phyloP scores from a whole-genome alignment of 2,797 vertebrate genomes.

The Manis javanica region DNA sequence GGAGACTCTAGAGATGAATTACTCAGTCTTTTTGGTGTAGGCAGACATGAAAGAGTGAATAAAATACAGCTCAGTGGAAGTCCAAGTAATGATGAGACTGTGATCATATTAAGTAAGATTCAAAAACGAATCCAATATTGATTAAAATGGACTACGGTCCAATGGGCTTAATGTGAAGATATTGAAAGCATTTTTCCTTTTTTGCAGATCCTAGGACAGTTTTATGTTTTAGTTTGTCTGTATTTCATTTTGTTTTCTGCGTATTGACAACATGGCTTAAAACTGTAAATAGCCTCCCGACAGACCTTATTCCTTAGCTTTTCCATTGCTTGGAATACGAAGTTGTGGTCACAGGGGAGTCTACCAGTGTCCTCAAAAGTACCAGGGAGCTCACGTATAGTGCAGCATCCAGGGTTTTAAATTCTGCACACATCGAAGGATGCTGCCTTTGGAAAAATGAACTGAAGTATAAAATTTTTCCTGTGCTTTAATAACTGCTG shows the following conservation, averaged over 20 bases:
- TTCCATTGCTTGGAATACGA: constrained; percentile 19
- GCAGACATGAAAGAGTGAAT: background rate
- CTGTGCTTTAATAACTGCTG: constrained; percentile 39
- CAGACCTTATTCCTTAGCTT: constrained; percentile 36
- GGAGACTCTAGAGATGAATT: constrained; percentile 51
- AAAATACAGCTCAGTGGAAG: constrained; percentile 16
- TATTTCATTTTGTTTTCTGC: constrained; percentile 52
- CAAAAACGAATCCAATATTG: background rate
- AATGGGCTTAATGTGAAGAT: background rate
- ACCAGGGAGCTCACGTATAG: background rate
- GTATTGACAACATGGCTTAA: constrained; percentile 37
- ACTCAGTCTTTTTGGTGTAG: background rate
- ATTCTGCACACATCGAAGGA: constrained; percentile 14
- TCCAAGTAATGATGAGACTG: background rate
- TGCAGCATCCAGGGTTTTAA: background rate
- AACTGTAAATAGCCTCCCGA: constrained; percentile 32
- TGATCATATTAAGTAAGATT: background rate
- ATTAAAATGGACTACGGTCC: background rate
- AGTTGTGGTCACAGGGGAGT: background rate
- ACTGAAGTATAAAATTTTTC: constrained; percentile 8
- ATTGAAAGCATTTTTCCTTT: background rate
- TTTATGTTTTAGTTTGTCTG: constrained; percentile 43
- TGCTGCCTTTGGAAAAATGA: constrained; percentile 56
- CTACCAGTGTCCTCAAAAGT: background rate
- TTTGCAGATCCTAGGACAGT: background rate